These are phyloP conservation scores for Acleris laterana DNA, from an alignment of 2,888 invertebrate species.

Conservation along the genomic window DNA sequence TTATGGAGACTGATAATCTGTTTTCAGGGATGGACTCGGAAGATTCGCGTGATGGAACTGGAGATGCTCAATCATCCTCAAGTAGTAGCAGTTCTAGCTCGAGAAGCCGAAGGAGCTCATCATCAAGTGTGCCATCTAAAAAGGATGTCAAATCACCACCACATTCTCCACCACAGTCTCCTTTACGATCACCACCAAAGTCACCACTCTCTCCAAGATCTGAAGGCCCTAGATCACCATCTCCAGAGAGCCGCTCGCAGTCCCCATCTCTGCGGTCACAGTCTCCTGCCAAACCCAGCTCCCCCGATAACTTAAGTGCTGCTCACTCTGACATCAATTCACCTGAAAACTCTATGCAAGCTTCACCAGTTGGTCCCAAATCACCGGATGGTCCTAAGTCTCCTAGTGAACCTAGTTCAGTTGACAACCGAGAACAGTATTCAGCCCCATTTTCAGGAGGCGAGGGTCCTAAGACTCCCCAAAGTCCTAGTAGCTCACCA, in stretches of 20 bases:
- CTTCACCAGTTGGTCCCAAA: conserved; percentile 68
- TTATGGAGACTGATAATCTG: conserved; percentile 52
- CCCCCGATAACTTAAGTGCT: conserved; percentile 73
- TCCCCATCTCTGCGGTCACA: conserved; percentile 60
- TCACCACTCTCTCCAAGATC: conserved; percentile 44
- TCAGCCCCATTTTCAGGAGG: conserved; percentile 57
- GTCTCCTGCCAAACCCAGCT: conserved; percentile 49
- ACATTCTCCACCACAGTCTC: conserved; percentile 45
- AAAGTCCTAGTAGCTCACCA: conserved; percentile 62
- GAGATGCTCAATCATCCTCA: conserved; percentile 72
- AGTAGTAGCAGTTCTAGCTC: conserved; percentile 80
- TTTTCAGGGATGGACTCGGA: conserved; percentile 85
- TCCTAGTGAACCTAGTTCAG: conserved; percentile 66
- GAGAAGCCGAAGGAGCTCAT: conserved; percentile 73
- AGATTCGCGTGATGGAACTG: conserved; percentile 83
- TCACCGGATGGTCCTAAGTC: conserved; percentile 79
- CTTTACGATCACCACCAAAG: conserved; percentile 40
- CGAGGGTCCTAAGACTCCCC: conserved; percentile 73
- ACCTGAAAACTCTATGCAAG: conserved; percentile 73
- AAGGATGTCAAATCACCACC: conserved; percentile 69
- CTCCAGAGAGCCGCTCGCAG: conserved; percentile 55
- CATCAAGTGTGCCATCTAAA: conserved; percentile 72
- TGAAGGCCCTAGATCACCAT: conserved; percentile 61
- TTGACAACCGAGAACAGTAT: conserved; percentile 60
- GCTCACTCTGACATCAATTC: conserved; percentile 78